Evolutionary conservation across 2,113 vertebrate genomes (phyloP), one percentile per base, ranked within the genome.

Genomic region (Paramormyrops kingsleyae): DNA sequence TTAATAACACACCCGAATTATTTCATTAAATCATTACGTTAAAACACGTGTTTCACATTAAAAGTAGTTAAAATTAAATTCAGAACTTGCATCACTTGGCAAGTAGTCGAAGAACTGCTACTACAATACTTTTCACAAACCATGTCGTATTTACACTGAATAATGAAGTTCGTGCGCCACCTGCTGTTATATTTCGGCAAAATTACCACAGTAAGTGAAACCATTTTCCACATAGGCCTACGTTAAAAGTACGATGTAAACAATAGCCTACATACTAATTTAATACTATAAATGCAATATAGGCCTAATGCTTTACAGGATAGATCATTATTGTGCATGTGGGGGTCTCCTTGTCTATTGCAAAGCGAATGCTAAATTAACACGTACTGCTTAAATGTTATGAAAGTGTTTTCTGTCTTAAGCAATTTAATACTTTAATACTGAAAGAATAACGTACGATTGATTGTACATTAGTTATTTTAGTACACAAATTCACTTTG

Each of bases 131-230:
- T 84, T 47, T 17, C 42, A 50, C 44, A 50, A 42, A 49, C 12
- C 9, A 19, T 7, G 8, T 35, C 66, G 15, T 83, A 53, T 24
- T 31, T 59, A 49, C 42, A 17, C 24, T 59, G 5, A 84, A 89
- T 31, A 59, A 24, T 89, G 88, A 53, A 62, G 53, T 56, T 89
- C 83, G 80, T 42, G 53, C 80, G 77, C 77, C 89, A 84, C 80
- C 89, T 89, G 39, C 50, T 59, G 89, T 35, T 27, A 46, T 17
- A 87, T 42, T 35, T 62, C 39, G 53, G 35, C 31, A 53, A 80
- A 42, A 21, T 19, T 42, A 39, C n/a, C 62, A 70, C 62, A 70
- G 3, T 31, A 31, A 70, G 10, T 31, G n/a, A 31, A 70, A 70
- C 62, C 24, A 27, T 31, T 70, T 70, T 5, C 62, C n/a, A 70